Evolutionary conservation across 2,888 invertebrate species (phyloP), one percentile per base, ranked within the genome.

Genomic region (Carterocephalus palaemon): DNA sequence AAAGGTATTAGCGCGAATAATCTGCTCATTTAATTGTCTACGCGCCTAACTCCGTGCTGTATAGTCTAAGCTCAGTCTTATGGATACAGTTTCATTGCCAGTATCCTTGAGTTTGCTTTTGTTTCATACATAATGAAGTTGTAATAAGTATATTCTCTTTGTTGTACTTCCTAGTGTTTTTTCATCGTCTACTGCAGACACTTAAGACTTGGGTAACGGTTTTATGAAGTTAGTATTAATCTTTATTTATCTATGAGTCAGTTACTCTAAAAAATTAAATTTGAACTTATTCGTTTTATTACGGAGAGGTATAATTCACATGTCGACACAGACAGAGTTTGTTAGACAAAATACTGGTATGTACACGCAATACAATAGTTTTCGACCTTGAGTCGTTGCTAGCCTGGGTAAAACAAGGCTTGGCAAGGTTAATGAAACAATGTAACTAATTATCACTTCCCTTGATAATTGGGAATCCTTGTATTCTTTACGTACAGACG

Each of bases 401-500:
- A 24, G 31, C 31, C 19, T 45, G 43, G 37, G 43, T 45, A 62
- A 66, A 66, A 64, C 63, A 60, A 62, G 67, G 67, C 54, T 58
- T 53, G 56, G 48, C 68, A 69, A 76, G 73, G 75, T 71, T 68
- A 63, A 60, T 52, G 51, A 60, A 67, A 73, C 71, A 74, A 71
- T 72, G 69, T 61, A 63, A 55, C 60, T 68, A 75, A 76, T 75
- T 69, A 70, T 57, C 62, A 62, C 64, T 54, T 60, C 57, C 55
- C 56, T 57, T 58, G 57, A 50, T 48, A 58, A 57, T 62, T 62
- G 57, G 47, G 15, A 28, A 31, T 56, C 56, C 57, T 64, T 62
- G 62, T 59, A 52, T 54, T 51, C 49, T 34, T 43, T 43, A 36
- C 16, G 36, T 36, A 46, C 46, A 47, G 54, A 48, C 47, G 47